Conservation (phyloP, 2,113 vertebrate genomes). For the Ibidorhyncha struthersii region DNA sequence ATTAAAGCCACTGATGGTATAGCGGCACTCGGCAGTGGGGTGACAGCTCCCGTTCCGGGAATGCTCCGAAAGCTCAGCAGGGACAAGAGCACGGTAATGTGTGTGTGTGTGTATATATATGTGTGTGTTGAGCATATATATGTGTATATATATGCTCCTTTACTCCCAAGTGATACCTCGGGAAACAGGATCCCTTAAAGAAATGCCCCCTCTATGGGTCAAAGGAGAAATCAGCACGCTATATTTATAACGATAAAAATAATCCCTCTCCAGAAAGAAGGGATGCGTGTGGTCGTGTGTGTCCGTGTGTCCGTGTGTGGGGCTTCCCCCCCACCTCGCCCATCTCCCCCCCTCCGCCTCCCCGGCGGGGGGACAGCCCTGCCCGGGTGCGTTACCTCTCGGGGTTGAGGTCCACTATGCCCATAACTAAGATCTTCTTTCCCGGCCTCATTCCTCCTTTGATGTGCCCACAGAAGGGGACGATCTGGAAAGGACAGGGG, state of each 20-base stretch:
- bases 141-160: background rate
- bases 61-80: background rate
- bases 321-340: background rate
- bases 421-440: slow-evolving; percentile 98
- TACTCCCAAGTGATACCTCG: background rate
- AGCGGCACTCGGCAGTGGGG: background rate
- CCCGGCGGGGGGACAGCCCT: background rate
- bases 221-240: slow-evolving; percentile 71
- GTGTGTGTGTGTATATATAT: background rate
- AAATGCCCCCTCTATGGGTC: slow-evolving; percentile 71
- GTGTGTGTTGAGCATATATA: fast-evolving
- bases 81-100: background rate
- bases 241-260: slow-evolving; percentile 80
- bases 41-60: background rate
- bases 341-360: background rate
- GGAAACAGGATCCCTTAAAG: slow-evolving; percentile 6
- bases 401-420: slow-evolving; percentile 94
- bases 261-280: slow-evolving; percentile 69
- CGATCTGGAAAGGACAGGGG: slow-evolving; percentile 79
- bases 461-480: slow-evolving; percentile 96
- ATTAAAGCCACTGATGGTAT: background rate
- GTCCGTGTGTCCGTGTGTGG: slow-evolving; percentile 45
- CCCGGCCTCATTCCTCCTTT: slow-evolving; percentile 96
- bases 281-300: slow-evolving; percentile 23
- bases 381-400: slow-evolving; percentile 81